These are phyloP conservation scores for Pachyseris speciosa DNA, from an alignment of 64 coral and sea anemone genomes.

Conservation along the genomic window DNA sequence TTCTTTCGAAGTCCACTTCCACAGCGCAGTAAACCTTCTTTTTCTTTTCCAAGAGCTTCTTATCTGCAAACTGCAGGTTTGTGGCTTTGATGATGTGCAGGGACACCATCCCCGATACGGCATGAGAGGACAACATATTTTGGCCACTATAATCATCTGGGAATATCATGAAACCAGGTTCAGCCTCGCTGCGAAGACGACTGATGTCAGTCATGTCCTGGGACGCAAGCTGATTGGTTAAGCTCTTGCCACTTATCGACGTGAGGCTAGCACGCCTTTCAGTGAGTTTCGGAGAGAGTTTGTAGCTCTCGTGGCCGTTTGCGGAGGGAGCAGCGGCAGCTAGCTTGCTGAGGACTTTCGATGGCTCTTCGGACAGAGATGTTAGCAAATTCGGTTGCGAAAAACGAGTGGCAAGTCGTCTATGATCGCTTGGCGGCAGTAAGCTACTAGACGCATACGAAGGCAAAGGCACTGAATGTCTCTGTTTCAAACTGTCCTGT, in stretches of 20 bases:
- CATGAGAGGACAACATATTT: conserved; percentile 71
- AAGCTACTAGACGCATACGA: conserved; percentile 40
- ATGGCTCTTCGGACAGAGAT: not conserved
- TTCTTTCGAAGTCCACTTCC: conserved; percentile 92
- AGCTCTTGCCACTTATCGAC: conserved; percentile 12
- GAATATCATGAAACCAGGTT: conserved; percentile 78
- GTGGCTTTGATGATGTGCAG: conserved; percentile 85
- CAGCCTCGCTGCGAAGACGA: conserved; percentile 44
- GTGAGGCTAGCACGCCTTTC: conserved; percentile 6
- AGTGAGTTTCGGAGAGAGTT: not conserved
- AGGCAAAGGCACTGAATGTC: conserved; percentile 78
- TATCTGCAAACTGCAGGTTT: conserved; percentile 66
- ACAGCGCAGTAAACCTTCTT: conserved; percentile 90
- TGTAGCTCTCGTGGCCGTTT: not conserved
- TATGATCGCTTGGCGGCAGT: not conserved
- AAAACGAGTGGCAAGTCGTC: conserved; percentile 1
- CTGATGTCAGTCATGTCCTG: not conserved
- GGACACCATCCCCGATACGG: conserved; percentile 93
- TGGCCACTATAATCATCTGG: conserved; percentile 84
- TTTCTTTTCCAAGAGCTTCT: conserved; percentile 76
- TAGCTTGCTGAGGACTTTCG: not conserved
- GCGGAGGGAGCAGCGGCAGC: not conserved
- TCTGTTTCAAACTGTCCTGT: conserved; percentile 70
- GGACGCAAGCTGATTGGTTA: conserved; percentile 3
- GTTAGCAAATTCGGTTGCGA: conserved; percentile 30